phyloP scores from a whole-genome alignment of 2,888 invertebrate genomes.

The Chrysolina americana region DNA sequence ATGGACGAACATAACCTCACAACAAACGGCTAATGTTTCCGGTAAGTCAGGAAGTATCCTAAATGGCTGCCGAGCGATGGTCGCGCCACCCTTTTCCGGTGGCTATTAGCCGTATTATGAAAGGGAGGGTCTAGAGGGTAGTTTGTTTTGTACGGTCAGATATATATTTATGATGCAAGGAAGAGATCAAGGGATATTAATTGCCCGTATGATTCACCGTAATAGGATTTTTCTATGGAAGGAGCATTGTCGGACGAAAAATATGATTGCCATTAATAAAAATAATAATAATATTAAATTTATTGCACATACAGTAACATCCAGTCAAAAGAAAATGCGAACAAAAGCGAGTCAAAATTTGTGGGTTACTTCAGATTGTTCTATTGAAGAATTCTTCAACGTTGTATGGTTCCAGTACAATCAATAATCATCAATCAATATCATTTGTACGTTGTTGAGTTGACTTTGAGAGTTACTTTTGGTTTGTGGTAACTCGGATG shows the following conservation, averaged over 20 bases:
- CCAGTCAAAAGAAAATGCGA: too few relatives aligned
- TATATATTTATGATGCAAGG: conserved; percentile 30
- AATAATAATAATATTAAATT: too few relatives aligned
- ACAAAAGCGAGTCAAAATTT: too few relatives aligned
- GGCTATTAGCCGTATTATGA: conserved; percentile 68
- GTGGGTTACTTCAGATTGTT: too few relatives aligned
- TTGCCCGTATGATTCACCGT: conserved; percentile 43
- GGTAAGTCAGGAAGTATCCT: conserved; percentile 68
- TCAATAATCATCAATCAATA: too few relatives aligned
- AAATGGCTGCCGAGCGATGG: conserved; percentile 65
- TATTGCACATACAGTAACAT: too few relatives aligned
- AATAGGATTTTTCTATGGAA: conserved; percentile 21
- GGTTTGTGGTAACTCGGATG: too few relatives aligned
- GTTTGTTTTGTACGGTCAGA: conserved; percentile 62
- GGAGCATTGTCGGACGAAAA: conserved; percentile 1
- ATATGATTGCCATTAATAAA: too few relatives aligned
- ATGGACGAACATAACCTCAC: conserved; percentile 66
- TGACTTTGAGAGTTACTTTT: too few relatives aligned
- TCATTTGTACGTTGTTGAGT: too few relatives aligned
- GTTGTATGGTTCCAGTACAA: too few relatives aligned
- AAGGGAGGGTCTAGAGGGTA: conserved; percentile 66
- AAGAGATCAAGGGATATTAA: conserved; percentile 41
- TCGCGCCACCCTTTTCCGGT: conserved; percentile 67
- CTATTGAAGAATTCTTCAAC: too few relatives aligned
- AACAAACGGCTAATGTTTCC: conserved; percentile 69